Base-by-base conservation (phyloP, 2,113 vertebrate genomes). In the Calidris pygmaea region DNA sequence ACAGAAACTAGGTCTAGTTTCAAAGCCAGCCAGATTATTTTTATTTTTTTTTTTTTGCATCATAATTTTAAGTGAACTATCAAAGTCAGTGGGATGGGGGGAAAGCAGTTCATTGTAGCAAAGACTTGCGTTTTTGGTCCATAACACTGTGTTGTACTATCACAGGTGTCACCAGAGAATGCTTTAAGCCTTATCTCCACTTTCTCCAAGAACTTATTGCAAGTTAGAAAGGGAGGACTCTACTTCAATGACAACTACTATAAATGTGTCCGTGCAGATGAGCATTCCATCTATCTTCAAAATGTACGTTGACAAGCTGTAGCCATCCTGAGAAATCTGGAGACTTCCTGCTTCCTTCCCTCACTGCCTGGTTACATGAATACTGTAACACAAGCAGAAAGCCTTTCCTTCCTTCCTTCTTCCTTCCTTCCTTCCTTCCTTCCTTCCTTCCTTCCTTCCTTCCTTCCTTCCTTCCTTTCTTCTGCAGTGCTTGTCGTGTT, bases 201-300 rank as follows among this genome's bases (percentile, higher is more conserved):
- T 48, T 98, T 98, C 52, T 55, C 58, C 52, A 98, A 98, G 85
- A 97, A 98, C n/a, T 79, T 98, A 68, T 7, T 95, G 65, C 56
- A 87, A 76, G 77, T 97, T 14, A 96, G 98, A 93, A 97, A 96
- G 74, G 95, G 91, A 80, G 98, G 98, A 20, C 63, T 98, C 24
- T 92, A 47, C 93, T 98, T 98, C 85, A 96, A 93, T 83, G 96
- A 98, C 39, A 96, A 96, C 59, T 53, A 92, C 62, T 98, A 98
- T 66, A 97, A 75, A 66, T 98, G 98, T 85, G 91, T 98, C 59
- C 97, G 97, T 6, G 96, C 97, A 9, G 98, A 98, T 93, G 94
- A 97, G 20, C 87, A 83, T 81, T 98, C 98, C 65, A 96, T 98
- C 81, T 98, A 97, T 75, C 97, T 96, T 67, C 98, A 98, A 93